Evolutionary conservation across 2,797 vertebrate species (phyloP), one percentile per base, ranked within the genome.

Genomic region (Phalloptychus januarius): DNA sequence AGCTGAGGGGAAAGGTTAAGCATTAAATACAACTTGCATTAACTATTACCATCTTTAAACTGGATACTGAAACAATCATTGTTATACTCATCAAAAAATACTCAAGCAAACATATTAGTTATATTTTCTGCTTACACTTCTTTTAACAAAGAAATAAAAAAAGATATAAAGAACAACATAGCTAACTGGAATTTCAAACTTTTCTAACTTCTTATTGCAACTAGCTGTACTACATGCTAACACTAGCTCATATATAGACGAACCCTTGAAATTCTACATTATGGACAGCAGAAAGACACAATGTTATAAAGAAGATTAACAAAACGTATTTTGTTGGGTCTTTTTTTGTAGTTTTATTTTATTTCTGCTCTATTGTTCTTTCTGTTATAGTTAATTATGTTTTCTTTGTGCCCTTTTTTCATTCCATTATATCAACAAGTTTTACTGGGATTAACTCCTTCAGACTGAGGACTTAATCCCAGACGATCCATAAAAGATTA

Each of bases 401-500:
- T 56, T 11, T 56, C 54, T 56, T 18, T 56, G 23, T 56, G 25
- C 54, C n/a, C 11, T 28, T 58, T 28, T 13, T 58, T 58, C 4
- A 13, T 58, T 58, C 5, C 2, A 50, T 23, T 50, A 50, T 23
- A 50, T 50, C 20, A 50, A 46, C 20, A 50, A 46, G 45, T 13
- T 46, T 46, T 46, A 15, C n/a, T n/a, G n/a, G n/a, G n/a, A n/a
- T n/a, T n/a, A n/a, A n/a, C n/a, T n/a, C n/a, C n/a, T n/a, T n/a
- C n/a, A 71, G 85, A 88, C 82, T 67, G 76, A 80, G 48, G 33
- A 88, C 75, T 83, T 93, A 93, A 93, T 94, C 93, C 93, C 75
- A 13, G 81, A 83, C 87, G 90, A 89, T 92, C 91, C 88, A 89
- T 42, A 79, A 77, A 87, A 91, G 93, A 91, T 93, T 93, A 93